Conservation (phyloP, 2,888 invertebrate genomes). For the Calephelis perditalis region DNA sequence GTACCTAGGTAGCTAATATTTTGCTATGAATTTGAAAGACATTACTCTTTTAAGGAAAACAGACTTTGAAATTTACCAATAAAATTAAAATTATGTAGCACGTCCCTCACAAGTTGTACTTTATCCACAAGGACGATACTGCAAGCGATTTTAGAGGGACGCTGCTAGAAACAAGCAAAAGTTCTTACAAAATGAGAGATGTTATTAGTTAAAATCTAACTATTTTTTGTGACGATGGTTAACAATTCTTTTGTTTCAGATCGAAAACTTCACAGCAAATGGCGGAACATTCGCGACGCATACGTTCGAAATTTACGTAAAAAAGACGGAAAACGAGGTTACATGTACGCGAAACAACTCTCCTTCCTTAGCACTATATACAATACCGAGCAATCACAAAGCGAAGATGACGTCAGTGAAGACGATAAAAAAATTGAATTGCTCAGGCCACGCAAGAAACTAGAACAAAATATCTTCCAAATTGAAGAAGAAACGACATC, state of each 20-base stretch:
- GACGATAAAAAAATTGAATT: conserved; percentile 18
- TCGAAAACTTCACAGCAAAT: conserved; percentile 56
- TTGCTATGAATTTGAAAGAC: no score
- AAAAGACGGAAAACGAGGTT: conserved; percentile 40
- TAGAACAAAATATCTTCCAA: background rate
- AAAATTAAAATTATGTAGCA: no score
- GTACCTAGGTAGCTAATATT: no score
- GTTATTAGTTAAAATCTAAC: no score
- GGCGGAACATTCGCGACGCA: conserved; percentile 65
- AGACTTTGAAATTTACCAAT: no score
- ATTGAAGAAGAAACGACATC: conserved; percentile 37
- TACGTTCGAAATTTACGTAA: conserved; percentile 52
- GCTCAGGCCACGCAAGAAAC: conserved; percentile 1
- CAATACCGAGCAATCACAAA: conserved; percentile 36
- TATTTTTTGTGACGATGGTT: no score
- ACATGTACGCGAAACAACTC: conserved; percentile 54
- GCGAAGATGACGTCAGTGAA: conserved; percentile 36
- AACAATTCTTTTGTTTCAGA: conserved; percentile 36
- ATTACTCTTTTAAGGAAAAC: no score
- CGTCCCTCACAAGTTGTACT: no score
- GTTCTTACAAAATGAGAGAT: no score
- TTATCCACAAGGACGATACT: no score
- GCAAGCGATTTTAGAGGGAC: no score
- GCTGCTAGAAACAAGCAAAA: no score
- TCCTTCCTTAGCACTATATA: conserved; percentile 43